Conservation (phyloP, 2,888 invertebrate genomes). For the Chrysolina oricalcia region DNA sequence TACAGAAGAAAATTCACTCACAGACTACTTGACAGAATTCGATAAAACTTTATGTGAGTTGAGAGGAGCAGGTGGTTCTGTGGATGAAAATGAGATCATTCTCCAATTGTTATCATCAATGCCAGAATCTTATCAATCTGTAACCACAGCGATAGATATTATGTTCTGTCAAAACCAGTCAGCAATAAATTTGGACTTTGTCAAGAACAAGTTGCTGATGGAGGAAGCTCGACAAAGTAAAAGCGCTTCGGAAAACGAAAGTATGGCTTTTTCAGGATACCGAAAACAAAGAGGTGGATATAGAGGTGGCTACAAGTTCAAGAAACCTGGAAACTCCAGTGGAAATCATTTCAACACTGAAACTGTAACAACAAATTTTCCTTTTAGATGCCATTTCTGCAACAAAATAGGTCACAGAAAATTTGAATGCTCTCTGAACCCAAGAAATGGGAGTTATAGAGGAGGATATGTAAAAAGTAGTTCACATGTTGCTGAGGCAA, state of each 20-base stretch:
- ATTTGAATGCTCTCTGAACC: too few relatives aligned
- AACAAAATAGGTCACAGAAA: too few relatives aligned
- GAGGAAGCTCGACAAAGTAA: constrained; percentile 15
- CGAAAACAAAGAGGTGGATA: background rate
- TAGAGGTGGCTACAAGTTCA: background rate
- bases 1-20: background rate
- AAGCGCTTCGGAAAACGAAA: background rate
- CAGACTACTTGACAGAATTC: background rate
- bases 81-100: background rate
- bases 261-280: background rate
- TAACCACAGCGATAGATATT: constrained; percentile 35
- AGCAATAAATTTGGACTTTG: background rate
- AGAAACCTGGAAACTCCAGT: too few relatives aligned
- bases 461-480: too few relatives aligned
- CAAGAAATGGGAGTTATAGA: too few relatives aligned
- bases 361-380: too few relatives aligned
- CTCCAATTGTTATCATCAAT: constrained; percentile 8
- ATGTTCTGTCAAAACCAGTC: constrained; percentile 22
- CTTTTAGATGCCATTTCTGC: too few relatives aligned
- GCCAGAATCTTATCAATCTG: constrained; percentile 29
- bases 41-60: background rate
- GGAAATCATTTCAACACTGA: too few relatives aligned
- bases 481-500: too few relatives aligned
- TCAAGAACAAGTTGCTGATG: constrained; percentile 16
- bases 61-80: background rate